A percentile compares a stretch with the other conserved stretches of the same genome.
Evolutionary conservation across 2,888 invertebrate species (phyloP).

Genomic region (Philereme transversata): DNA sequence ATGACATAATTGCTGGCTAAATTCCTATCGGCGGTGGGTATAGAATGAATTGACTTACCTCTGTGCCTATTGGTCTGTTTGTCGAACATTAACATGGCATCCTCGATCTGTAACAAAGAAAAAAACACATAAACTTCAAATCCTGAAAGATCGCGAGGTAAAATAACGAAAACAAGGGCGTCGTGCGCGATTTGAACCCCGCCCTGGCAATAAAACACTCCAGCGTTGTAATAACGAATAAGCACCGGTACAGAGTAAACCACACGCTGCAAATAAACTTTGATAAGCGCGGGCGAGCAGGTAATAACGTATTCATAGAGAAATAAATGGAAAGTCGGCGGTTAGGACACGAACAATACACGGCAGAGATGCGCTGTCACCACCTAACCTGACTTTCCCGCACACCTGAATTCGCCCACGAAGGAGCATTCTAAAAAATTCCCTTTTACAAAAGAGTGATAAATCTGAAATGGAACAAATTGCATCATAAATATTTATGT

Average conservation of each 20-base stretch:
- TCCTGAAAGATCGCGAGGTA: slow-evolving; percentile 65
- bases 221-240: slow-evolving; percentile 82
- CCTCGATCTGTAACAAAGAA: slow-evolving; percentile 95
- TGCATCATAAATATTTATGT: slow-evolving; percentile 79
- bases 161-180: slow-evolving; percentile 76
- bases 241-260: slow-evolving; percentile 83
- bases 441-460: slow-evolving; percentile 67
- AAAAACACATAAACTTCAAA: slow-evolving; percentile 72
- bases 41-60: slow-evolving; percentile 86
- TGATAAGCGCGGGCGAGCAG: slow-evolving; percentile 84
- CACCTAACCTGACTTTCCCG: slow-evolving; percentile 53
- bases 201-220: slow-evolving; percentile 83
- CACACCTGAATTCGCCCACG: slow-evolving; percentile 67
- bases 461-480: slow-evolving; percentile 75
- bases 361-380: slow-evolving; percentile 77
- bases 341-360: slow-evolving; percentile 81
- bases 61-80: slow-evolving; percentile 99
- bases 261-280: slow-evolving; percentile 84
- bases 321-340: slow-evolving; percentile 84
- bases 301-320: slow-evolving; percentile 85
- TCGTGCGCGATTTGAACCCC: slow-evolving; percentile 77
- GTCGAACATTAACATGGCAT: slow-evolving; percentile 99
- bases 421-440: slow-evolving; percentile 73
- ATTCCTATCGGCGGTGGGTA: not conserved
- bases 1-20: too few species aligned